Conservation (phyloP, 2,888 invertebrate species). For the Drosophila basisetae region DNA sequence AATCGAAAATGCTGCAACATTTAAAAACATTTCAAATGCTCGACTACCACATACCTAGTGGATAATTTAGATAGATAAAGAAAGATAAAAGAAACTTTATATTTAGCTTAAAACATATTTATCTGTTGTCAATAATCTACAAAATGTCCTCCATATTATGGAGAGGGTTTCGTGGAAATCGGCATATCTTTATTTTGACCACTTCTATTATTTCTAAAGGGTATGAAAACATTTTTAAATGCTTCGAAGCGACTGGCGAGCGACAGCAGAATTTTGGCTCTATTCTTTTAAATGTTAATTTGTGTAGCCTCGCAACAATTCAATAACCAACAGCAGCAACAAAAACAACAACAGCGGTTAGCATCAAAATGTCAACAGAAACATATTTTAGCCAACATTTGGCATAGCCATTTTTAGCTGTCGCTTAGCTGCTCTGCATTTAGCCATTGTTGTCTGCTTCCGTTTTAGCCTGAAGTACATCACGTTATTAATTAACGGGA, state of each 20-base stretch:
- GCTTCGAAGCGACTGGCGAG: conserved; percentile 37
- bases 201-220: conserved; percentile 10
- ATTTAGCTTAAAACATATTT: background rate
- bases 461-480: conserved; percentile 59
- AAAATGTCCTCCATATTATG: background rate
- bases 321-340: conserved; percentile 66
- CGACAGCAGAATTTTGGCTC: conserved; percentile 61
- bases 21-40: background rate
- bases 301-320: conserved; percentile 69
- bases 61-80: background rate
- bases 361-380: conserved; percentile 62
- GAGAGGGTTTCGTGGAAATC: background rate
- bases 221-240: conserved; percentile 43
- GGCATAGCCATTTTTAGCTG: conserved; percentile 6
- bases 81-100: background rate
- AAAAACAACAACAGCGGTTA: conserved; percentile 26
- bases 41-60: conserved; percentile 22
- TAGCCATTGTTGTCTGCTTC: conserved; percentile 52
- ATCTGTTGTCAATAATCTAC: background rate
- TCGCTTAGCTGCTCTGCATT: conserved; percentile 31
- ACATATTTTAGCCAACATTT: conserved; percentile 50
- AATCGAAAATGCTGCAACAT: conserved; percentile 54
- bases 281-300: conserved; percentile 70
- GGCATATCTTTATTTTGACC: background rate
- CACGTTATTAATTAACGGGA: conserved; percentile 68